Evolutionary conservation across 2,113 vertebrate genomes (phyloP).

Genomic region (Marmota monax): DNA sequence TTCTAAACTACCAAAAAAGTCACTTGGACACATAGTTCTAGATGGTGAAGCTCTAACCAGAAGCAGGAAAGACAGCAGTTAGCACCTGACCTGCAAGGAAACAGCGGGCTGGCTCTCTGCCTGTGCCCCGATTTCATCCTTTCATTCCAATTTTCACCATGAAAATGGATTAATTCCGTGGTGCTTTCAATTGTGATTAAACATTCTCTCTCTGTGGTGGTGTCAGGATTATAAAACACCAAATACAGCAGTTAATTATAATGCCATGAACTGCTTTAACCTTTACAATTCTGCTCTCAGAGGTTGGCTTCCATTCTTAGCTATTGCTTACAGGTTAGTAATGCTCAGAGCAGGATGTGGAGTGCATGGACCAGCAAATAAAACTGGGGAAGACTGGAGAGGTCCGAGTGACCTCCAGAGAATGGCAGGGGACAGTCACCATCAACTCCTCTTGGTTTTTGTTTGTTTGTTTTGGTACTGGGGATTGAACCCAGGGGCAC

Average conservation of each 20-base stretch:
- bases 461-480: too few relatives aligned
- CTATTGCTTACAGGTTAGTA: neutral
- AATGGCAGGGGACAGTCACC: neutral
- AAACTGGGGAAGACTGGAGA: neutral
- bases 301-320: slow-evolving; percentile 15
- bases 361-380: neutral
- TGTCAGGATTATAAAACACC: slow-evolving; percentile 82
- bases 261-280: slow-evolving; percentile 71
- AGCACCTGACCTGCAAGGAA: neutral
- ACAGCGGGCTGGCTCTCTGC: slow-evolving; percentile 43
- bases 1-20: neutral
- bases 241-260: slow-evolving; percentile 85
- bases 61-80: neutral
- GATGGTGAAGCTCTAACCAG: neutral
- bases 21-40: neutral
- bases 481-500: too few relatives aligned
- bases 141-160: slow-evolving; percentile 79
- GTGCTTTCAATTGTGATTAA: slow-evolving; percentile 82
- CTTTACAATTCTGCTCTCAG: slow-evolving; percentile 79
- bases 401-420: rapidly evolving
- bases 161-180: slow-evolving; percentile 84
- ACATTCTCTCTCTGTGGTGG: slow-evolving; percentile 78
- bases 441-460: neutral
- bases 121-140: slow-evolving; percentile 80
- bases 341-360: neutral